Evolutionary conservation across 2,888 invertebrate genomes (phyloP).

Genomic region (Anoplius nigerrimus): DNA sequence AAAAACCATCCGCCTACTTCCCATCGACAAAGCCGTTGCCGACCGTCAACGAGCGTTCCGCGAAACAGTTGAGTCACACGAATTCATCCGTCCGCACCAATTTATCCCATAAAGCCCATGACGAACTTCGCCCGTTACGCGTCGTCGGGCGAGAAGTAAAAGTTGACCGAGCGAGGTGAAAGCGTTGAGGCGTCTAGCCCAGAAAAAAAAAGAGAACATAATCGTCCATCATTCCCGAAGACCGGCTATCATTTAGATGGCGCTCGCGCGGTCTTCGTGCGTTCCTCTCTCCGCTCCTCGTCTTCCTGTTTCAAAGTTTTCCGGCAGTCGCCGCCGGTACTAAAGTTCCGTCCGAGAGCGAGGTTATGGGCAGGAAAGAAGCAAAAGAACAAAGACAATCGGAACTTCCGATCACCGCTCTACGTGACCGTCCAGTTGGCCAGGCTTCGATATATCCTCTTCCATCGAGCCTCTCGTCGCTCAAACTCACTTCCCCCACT

Average conservation of each 20-base stretch:
- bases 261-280: conserved; percentile 19
- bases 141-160: no score
- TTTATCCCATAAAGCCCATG: no score
- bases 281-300: conserved; percentile 20
- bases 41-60: conserved; percentile 27
- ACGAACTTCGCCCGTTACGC: no score
- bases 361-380: conserved; percentile 24
- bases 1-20: no score
- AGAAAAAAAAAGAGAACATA: conserved; percentile 29
- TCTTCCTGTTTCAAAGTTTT: conserved; percentile 26
- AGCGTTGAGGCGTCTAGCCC: no score
- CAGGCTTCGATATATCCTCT: conserved; percentile 16
- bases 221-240: conserved; percentile 33
- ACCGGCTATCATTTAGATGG: conserved; percentile 36
- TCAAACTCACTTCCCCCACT: no score
- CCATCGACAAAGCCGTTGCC: no score
- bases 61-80: no score
- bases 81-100: no score
- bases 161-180: no score
- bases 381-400: conserved; percentile 33
- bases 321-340: conserved; percentile 13
- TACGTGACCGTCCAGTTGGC: conserved; percentile 29
- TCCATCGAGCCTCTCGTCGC: not conserved
- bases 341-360: conserved; percentile 25
- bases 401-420: conserved; percentile 27